Base-by-base conservation (phyloP, 2,888 invertebrate genomes). In the Uloborus plumipes region DNA sequence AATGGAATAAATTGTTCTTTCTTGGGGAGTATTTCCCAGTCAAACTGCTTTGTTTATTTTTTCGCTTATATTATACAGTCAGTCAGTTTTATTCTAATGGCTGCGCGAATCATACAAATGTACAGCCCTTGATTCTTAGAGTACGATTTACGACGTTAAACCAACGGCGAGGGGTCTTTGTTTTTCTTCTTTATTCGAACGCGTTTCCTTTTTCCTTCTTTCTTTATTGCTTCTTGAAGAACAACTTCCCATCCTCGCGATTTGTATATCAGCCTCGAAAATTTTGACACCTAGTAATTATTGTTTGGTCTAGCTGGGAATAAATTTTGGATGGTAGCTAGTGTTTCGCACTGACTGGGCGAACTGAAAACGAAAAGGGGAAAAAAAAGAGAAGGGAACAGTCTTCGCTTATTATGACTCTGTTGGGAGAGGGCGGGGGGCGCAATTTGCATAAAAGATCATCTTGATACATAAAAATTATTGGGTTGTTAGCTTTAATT, bases 81-180 rank as follows among this genome's bases (percentile, higher is more conserved):
- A 65, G 64, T 70, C 61, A 47, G 14, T 71, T 64, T 77, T 64
- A 77, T 77, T 77, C 70, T 64, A 70, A 70, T 77, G 77, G 53
- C 66, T 55, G 50, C 47, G 47, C 39, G 14, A 26, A 47, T 64
- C 65, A 55, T 67, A 75, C 67, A 53, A 77, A 77, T 71, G 62
- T 58, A 64, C 20, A 62, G 13, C 47, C 39, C 69, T 59, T 65
- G 77, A 77, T 69, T 77, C 77, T 47, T 22, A 31, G 49, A 70
- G 66, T 71, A 77, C 77, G 77, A 77, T 77, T 77, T 77, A 77
- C 39, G 70, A 65, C 20, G 70, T 31, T 77, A 77, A 77, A 55
- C 65, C 62, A 47, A n/a, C 20, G 55, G 55, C 64, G 61, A 71
- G 49, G 70, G 65, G 49, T 26, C 58, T 65, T 64, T 58, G 77